Conservation (phyloP, 2,888 invertebrate genomes). For the Merodon equestris region DNA sequence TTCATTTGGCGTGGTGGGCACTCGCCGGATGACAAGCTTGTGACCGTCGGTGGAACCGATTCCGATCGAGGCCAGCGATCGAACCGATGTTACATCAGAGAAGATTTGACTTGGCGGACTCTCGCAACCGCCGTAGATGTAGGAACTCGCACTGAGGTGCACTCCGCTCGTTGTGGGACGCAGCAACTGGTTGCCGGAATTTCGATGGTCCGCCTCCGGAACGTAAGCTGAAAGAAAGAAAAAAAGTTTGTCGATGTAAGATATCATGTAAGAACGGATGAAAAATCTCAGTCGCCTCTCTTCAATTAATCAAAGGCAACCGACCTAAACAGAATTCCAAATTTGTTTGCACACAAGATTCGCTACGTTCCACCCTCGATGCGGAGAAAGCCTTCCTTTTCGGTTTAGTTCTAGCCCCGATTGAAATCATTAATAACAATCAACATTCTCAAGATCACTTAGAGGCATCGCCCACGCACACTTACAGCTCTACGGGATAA, state of each 20-base stretch:
- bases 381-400: background rate
- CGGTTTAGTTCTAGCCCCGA: background rate
- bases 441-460: conserved; percentile 46
- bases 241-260: background rate
- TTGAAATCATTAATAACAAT: conserved; percentile 43
- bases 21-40: conserved; percentile 89
- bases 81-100: conserved; percentile 86
- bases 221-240: conserved; percentile 72
- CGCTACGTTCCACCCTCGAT: background rate
- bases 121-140: conserved; percentile 81
- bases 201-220: conserved; percentile 71
- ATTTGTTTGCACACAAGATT: background rate
- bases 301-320: background rate
- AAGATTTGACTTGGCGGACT: conserved; percentile 80
- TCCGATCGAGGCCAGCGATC: conserved; percentile 90
- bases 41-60: conserved; percentile 94
- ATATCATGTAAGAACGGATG: background rate
- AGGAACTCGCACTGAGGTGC: conserved; percentile 77
- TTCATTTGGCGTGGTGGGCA: conserved; percentile 91
- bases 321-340: no score
- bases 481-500: conserved; percentile 5
- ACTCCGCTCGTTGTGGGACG: conserved; percentile 80
- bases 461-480: conserved; percentile 39
- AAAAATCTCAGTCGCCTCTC: background rate
- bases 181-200: conserved; percentile 73